These are phyloP conservation scores for Hyperopisus bebe DNA, from an alignment of 2,113 vertebrate species.

Conservation along the genomic window DNA sequence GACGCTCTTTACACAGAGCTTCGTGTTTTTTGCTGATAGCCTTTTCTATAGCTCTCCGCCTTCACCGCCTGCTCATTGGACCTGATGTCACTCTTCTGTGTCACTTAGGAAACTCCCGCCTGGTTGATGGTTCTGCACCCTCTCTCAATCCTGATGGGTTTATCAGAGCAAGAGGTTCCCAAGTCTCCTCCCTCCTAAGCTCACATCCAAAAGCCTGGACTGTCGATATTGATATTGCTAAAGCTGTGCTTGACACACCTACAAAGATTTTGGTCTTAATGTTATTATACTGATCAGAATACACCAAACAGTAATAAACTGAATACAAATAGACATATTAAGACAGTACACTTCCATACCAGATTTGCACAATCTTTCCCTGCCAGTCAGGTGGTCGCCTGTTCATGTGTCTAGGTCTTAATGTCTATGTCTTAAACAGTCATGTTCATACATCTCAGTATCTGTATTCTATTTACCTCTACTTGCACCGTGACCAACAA, in stretches of 20 bases:
- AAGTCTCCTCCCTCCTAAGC: slow-evolving; percentile 30
- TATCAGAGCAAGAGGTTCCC: slow-evolving; percentile 82
- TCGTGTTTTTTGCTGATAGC: neutral
- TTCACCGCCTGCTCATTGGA: neutral
- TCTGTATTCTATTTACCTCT: neutral
- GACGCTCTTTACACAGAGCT: neutral
- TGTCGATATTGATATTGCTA: neutral
- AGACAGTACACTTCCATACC: neutral
- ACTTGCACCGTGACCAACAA: neutral
- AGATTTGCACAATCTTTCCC: neutral
- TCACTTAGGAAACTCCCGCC: slow-evolving; percentile 68
- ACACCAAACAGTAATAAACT: neutral
- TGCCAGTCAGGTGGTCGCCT: neutral
- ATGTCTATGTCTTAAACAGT: neutral
- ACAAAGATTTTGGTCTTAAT: neutral
- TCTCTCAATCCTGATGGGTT: slow-evolving; percentile 74
- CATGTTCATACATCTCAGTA: neutral
- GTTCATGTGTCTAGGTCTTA: neutral
- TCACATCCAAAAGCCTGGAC: neutral
- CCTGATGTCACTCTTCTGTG: slow-evolving; percentile 6
- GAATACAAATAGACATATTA: neutral
- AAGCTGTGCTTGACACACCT: neutral
- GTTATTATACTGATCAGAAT: neutral
- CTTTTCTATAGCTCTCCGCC: neutral
- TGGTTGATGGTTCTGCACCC: slow-evolving; percentile 80